phyloP scores from a whole-genome alignment of 2,888 invertebrate species.

The Trachelus troglodyta region DNA sequence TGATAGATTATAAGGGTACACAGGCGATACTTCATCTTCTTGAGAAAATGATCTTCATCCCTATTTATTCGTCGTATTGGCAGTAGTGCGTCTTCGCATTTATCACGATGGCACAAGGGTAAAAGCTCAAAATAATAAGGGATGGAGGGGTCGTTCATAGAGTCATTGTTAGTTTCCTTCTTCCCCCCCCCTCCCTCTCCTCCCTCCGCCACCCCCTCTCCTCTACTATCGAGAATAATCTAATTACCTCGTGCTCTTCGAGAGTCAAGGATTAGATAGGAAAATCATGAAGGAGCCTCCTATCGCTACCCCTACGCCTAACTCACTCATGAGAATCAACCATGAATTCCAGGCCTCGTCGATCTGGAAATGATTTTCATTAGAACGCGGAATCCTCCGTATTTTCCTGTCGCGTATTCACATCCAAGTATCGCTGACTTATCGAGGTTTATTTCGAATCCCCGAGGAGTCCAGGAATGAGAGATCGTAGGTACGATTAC shows the following conservation, averaged over 20 bases:
- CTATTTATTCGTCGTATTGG: neutral
- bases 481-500: conserved; percentile 2
- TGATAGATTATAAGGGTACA: neutral
- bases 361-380: neutral
- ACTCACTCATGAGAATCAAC: neutral
- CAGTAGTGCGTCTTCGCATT: neutral
- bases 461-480: neutral
- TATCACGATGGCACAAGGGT: neutral
- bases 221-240: neutral
- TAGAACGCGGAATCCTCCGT: neutral
- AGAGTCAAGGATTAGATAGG: neutral
- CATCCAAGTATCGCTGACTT: neutral
- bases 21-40: neutral
- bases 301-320: neutral
- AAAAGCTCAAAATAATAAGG: neutral
- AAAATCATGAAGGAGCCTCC: neutral
- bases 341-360: neutral
- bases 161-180: neutral
- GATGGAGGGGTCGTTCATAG: neutral
- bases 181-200: too few relatives aligned
- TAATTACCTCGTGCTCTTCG: neutral
- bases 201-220: too few relatives aligned
- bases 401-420: neutral
- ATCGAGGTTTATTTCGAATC: neutral
- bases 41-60: neutral